Evolutionary conservation across 2,113 vertebrate genomes (phyloP).

Genomic region (Callipepla californica): DNA sequence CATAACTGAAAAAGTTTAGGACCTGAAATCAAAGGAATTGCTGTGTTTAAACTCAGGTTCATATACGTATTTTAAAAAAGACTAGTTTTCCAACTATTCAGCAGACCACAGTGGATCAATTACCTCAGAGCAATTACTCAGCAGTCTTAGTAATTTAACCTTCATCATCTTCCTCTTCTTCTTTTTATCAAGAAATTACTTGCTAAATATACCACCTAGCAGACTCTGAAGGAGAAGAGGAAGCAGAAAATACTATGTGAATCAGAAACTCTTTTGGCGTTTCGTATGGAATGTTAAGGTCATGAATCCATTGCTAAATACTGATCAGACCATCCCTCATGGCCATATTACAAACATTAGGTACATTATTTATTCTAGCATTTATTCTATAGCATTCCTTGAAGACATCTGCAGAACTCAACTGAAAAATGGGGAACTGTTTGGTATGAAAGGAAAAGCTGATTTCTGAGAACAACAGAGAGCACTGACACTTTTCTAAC

Average conservation of each 20-base stretch:
- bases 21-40: background rate
- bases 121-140: background rate
- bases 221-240: background rate
- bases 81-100: background rate
- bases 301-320: slow-evolving; percentile 34
- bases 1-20: background rate
- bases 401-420: background rate
- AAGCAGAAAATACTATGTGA: background rate
- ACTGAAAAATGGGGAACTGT: background rate
- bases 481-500: background rate
- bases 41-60: background rate
- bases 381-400: background rate
- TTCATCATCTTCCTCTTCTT: background rate
- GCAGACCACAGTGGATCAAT: background rate
- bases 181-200: background rate
- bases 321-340: background rate
- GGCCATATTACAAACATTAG: slow-evolving; percentile 39
- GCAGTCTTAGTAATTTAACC: background rate
- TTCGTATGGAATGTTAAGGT: background rate
- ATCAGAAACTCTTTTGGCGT: background rate
- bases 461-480: background rate
- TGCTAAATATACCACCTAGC: slow-evolving; percentile 1
- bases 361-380: background rate
- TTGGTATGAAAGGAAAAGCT: background rate
- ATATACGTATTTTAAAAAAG: background rate